A percentile compares a stretch with the other conserved stretches of the same genome.
Evolutionary conservation across 2,113 vertebrate genomes (phyloP).

Genomic region (Anarhynchus alexandrinus): DNA sequence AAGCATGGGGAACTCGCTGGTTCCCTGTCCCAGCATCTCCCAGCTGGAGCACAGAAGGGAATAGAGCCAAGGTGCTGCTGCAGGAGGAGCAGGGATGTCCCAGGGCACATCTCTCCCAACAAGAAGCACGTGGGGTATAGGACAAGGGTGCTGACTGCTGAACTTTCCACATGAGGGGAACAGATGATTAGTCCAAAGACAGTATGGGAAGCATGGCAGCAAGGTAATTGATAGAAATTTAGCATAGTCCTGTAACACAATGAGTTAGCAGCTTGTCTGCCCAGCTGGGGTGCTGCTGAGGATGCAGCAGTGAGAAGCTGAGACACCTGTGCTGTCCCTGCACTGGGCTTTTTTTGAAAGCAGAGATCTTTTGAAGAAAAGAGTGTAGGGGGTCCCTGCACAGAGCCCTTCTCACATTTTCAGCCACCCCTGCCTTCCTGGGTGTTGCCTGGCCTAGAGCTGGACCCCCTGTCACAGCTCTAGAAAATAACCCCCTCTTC

Average conservation of each 20-base stretch:
- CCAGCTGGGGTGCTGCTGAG: neutral
- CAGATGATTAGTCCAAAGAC: neutral
- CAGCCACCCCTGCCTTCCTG: neutral
- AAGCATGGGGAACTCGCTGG: fast-evolving
- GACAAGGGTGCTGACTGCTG: neutral
- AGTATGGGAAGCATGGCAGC: neutral
- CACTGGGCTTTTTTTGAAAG: neutral
- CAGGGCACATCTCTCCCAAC: neutral
- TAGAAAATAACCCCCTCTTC: neutral
- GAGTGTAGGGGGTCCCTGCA: neutral
- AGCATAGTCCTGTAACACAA: neutral
- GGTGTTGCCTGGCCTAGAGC: neutral
- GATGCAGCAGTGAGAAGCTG: neutral
- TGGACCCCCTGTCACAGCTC: neutral
- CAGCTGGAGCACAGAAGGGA: neutral
- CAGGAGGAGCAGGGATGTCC: neutral
- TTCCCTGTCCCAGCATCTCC: neutral
- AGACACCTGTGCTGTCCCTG: too few relatives aligned
- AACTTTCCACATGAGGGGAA: neutral
- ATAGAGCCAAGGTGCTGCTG: neutral
- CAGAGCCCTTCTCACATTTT: neutral
- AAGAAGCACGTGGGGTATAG: neutral
- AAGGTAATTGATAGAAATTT: neutral
- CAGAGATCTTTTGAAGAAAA: neutral
- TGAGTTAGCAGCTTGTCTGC: neutral